Conservation (phyloP, 2,113 vertebrate species). For the Spea bombifrons region DNA sequence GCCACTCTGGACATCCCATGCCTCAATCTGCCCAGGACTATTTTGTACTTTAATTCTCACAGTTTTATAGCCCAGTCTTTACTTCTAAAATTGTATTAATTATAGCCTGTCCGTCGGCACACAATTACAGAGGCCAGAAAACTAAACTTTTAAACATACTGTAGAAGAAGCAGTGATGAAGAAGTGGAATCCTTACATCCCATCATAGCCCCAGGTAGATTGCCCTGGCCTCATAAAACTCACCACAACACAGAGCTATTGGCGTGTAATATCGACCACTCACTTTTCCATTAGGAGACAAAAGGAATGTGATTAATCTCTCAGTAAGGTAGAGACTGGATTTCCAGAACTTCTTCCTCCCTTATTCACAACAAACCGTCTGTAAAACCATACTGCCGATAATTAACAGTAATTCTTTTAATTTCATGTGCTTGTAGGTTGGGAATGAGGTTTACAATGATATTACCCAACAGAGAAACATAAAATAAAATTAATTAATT, state of each 20-base stretch:
- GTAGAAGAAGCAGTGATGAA: constrained; percentile 15
- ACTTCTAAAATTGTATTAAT: constrained; percentile 30
- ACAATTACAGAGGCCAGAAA: constrained; percentile 45
- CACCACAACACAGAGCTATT: constrained; percentile 36
- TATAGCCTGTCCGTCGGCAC: constrained; percentile 29
- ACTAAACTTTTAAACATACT: constrained; percentile 31
- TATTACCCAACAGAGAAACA: too few relatives aligned
- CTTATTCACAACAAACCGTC: background rate
- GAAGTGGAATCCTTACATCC: constrained; percentile 15
- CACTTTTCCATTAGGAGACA: constrained; percentile 45
- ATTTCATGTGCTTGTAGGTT: background rate
- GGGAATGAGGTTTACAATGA: too few relatives aligned
- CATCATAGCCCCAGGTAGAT: constrained; percentile 9
- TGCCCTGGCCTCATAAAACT: constrained; percentile 36
- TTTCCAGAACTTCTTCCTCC: constrained; percentile 31
- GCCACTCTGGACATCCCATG: background rate
- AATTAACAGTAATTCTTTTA: background rate
- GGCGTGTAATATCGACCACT: constrained; percentile 42
- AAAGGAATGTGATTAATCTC: constrained; percentile 44
- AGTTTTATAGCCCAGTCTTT: constrained; percentile 25
- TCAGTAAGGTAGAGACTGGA: background rate
- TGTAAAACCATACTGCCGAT: background rate
- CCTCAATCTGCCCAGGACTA: constrained; percentile 5
- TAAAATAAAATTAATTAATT: too few relatives aligned
- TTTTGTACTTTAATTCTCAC: constrained; percentile 8